These are phyloP conservation scores for Phrynocephalus versicolor DNA, from an alignment of 2,113 vertebrate genomes.

Conservation along the genomic window DNA sequence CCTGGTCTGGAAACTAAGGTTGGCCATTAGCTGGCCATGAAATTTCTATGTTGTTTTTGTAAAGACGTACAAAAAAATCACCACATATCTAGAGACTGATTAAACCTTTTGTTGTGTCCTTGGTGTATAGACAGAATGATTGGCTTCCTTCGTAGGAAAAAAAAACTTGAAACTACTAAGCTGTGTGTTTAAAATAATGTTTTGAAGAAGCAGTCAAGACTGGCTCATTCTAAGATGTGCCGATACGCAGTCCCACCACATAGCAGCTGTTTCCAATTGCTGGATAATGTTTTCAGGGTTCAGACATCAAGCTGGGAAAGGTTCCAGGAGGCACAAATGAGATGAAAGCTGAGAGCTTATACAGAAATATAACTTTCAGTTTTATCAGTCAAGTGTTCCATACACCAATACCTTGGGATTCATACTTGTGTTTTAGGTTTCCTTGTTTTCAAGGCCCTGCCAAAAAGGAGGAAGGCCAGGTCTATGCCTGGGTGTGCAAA, in stretches of 20 bases:
- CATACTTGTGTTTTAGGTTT: not conserved
- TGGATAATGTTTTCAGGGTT: conserved; percentile 7
- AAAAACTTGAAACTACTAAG: not conserved
- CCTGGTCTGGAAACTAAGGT: not conserved
- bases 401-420: not conserved
- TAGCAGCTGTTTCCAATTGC: conserved; percentile 24
- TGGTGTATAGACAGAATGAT: not conserved
- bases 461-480: not conserved
- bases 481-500: not conserved
- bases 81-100: not conserved
- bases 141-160: not conserved
- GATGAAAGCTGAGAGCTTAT: conserved; percentile 6
- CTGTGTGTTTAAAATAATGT: not conserved
- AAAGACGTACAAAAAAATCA: not conserved
- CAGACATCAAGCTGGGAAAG: conserved; percentile 19
- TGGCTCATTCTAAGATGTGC: not conserved
- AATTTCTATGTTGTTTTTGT: not conserved
- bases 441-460: conserved; percentile 1
- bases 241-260: conserved; percentile 1
- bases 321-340: conserved; percentile 20
- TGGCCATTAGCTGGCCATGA: not conserved
- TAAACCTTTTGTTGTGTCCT: not conserved
- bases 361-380: conserved; percentile 9
- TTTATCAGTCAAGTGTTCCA: conserved; percentile 8
- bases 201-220: not conserved